These are phyloP conservation scores for Opisthocomus hoazin DNA, from an alignment of 2,113 vertebrate species.

Conservation along the genomic window DNA sequence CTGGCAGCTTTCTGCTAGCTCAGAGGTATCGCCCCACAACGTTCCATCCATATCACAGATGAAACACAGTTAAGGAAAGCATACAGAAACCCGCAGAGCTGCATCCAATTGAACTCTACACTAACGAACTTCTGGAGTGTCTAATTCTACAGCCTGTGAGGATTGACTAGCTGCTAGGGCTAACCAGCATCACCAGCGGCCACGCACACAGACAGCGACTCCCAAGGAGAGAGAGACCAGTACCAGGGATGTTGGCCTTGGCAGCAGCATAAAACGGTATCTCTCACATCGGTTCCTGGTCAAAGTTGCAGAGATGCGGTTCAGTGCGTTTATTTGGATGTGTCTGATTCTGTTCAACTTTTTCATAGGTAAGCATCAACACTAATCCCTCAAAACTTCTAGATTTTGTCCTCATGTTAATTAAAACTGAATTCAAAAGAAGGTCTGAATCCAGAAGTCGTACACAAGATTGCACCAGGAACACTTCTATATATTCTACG, in stretches of 20 bases:
- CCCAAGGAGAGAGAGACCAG: neutral
- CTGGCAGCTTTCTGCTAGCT: neutral
- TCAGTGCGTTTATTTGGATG: neutral
- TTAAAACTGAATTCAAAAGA: neutral
- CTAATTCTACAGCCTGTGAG: neutral
- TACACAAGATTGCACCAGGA: neutral
- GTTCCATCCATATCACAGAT: fast-evolving
- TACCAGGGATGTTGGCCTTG: neutral
- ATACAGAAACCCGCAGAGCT: neutral
- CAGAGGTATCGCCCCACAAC: neutral
- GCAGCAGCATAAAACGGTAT: neutral
- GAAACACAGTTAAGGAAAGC: neutral
- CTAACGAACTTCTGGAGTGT: neutral
- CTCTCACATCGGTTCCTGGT: neutral
- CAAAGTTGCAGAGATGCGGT: neutral
- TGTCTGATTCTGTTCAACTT: neutral
- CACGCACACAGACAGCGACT: neutral
- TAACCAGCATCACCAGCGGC: neutral
- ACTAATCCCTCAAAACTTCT: neutral
- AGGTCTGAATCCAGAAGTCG: neutral
- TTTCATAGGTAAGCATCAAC: neutral
- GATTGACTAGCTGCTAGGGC: neutral
- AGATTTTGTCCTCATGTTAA: neutral
- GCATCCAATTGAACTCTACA: neutral
- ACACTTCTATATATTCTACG: neutral